phyloP scores from a whole-genome alignment of 2,797 vertebrate species.

The Sebastes glaucus region DNA sequence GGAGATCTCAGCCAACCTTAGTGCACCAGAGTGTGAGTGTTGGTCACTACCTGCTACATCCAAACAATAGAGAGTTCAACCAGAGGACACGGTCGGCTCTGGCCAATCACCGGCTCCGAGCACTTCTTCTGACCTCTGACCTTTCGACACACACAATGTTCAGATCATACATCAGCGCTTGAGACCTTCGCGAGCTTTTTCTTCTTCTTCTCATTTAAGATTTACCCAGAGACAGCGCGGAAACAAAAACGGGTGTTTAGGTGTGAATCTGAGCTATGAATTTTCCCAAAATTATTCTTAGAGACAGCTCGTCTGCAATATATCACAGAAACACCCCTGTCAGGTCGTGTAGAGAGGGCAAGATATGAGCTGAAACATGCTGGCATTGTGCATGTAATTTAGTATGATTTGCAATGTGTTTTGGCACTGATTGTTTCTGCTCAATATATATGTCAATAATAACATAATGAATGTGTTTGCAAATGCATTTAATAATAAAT shows the following conservation, averaged over 20 bases:
- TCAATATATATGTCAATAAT: constrained; percentile 9
- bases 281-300: constrained; percentile 54
- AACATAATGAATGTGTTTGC: not conserved
- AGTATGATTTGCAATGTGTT: constrained; percentile 14
- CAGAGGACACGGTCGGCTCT: constrained; percentile 91
- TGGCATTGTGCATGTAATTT: not conserved
- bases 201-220: constrained; percentile 47
- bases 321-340: constrained; percentile 45
- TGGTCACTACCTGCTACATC: constrained; percentile 82
- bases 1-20: constrained; percentile 40
- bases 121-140: constrained; percentile 83
- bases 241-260: constrained; percentile 72
- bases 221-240: constrained; percentile 61
- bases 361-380: constrained; percentile 42
- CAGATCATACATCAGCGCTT: constrained; percentile 78
- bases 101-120: constrained; percentile 90
- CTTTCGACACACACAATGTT: constrained; percentile 83
- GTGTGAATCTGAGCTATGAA: constrained; percentile 63
- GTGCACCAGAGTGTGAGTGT: constrained; percentile 74
- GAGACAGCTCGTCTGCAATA: constrained; percentile 55
- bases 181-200: constrained; percentile 65
- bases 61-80: constrained; percentile 90
- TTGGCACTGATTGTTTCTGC: constrained; percentile 18
- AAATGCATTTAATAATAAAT: constrained; percentile 6
- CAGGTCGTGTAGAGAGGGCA: constrained; percentile 28